Conservation (phyloP, 2,113 vertebrate genomes). For the Bubalus kerabau region DNA sequence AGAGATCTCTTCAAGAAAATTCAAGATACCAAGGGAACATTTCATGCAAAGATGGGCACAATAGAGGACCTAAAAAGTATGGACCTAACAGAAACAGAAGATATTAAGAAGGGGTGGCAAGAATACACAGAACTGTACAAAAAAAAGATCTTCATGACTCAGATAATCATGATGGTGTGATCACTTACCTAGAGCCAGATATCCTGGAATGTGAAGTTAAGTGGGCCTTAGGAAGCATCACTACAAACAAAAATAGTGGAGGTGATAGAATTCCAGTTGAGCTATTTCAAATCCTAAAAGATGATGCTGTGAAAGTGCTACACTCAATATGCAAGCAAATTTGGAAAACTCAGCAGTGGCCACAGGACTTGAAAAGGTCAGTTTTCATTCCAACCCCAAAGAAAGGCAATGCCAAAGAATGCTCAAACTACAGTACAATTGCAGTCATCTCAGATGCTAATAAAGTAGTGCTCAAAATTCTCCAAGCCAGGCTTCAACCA, state of each 20-base stretch:
- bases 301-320: too few relatives aligned
- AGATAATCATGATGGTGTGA: background rate
- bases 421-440: background rate
- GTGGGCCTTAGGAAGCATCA: background rate
- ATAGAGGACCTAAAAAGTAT: background rate
- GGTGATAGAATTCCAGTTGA: too few relatives aligned
- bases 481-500: background rate
- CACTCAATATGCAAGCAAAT: too few relatives aligned
- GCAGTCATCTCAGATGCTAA: background rate
- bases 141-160: background rate
- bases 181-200: too few relatives aligned
- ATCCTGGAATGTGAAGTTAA: background rate
- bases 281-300: too few relatives aligned
- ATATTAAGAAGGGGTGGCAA: background rate
- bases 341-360: too few relatives aligned
- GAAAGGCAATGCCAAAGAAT: background rate
- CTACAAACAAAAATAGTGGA: background rate
- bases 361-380: too few relatives aligned
- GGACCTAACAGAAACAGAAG: background rate
- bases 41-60: background rate
- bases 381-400: too few relatives aligned
- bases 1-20: background rate
- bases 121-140: background rate
- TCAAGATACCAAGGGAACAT: background rate
- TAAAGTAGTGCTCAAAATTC: background rate